Evolutionary conservation across 2,888 invertebrate species (phyloP).

Genomic region (Andrena flavipes): DNA sequence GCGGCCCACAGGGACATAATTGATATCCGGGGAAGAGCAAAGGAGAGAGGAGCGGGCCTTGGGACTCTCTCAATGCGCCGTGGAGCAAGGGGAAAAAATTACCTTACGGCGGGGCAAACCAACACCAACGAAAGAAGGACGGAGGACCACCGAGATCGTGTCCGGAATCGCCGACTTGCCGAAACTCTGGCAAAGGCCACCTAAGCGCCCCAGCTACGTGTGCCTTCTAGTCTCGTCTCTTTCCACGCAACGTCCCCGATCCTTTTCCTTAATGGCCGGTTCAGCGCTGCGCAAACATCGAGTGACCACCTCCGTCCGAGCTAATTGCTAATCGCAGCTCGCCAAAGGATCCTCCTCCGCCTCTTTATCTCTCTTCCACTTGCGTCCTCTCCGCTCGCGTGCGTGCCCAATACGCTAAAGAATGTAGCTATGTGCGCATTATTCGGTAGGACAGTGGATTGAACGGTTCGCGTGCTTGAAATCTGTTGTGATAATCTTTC

Average conservation of each 20-base stretch:
- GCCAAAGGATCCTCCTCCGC: slow-evolving; percentile 51
- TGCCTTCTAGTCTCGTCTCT: slow-evolving; percentile 12
- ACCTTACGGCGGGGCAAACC: slow-evolving; percentile 50
- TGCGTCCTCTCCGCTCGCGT: slow-evolving; percentile 24
- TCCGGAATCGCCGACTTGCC: slow-evolving; percentile 66
- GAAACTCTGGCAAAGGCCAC: slow-evolving; percentile 68
- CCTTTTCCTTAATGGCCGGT: slow-evolving; percentile 70
- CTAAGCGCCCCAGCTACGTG: slow-evolving; percentile 59
- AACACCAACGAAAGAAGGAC: slow-evolving; percentile 59
- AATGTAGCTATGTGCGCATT: not conserved
- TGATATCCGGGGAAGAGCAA: slow-evolving; percentile 76
- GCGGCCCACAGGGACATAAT: slow-evolving; percentile 76
- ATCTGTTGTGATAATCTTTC: not conserved
- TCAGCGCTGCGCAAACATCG: slow-evolving; percentile 74
- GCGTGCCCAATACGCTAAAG: not conserved
- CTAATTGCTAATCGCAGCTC: slow-evolving; percentile 78
- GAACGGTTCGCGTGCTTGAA: slow-evolving; percentile 15
- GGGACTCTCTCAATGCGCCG: slow-evolving; percentile 33
- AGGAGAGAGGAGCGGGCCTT: slow-evolving; percentile 51
- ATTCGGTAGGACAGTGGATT: not conserved
- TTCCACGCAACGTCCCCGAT: slow-evolving; percentile 1
- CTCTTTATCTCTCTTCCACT: slow-evolving; percentile 39
- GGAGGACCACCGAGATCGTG: slow-evolving; percentile 76
- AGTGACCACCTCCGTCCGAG: slow-evolving; percentile 64
- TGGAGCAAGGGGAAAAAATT: slow-evolving; percentile 68